phyloP scores from a whole-genome alignment of 2,113 vertebrate genomes.

The Hippocampus zosterae region DNA sequence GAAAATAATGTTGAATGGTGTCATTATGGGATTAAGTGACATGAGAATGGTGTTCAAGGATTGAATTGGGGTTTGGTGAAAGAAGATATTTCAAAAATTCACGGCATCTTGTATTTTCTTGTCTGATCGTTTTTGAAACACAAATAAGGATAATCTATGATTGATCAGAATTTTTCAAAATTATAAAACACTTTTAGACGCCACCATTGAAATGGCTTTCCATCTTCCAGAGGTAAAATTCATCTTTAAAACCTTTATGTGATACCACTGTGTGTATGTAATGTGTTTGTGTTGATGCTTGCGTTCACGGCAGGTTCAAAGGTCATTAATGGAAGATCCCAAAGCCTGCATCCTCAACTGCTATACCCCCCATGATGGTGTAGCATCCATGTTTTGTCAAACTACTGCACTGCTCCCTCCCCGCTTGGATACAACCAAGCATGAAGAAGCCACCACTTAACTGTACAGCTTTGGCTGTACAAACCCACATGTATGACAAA shows the following conservation, averaged over 20 bases:
- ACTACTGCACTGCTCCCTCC: slow-evolving; percentile 10
- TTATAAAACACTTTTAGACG: neutral
- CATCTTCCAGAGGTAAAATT: neutral
- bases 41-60: slow-evolving; percentile 2
- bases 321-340: slow-evolving; percentile 50
- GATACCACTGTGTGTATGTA: slow-evolving; percentile 10
- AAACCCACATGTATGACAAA: slow-evolving; percentile 32
- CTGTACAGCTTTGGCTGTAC: slow-evolving; percentile 10
- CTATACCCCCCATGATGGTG: neutral
- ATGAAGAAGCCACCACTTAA: slow-evolving; percentile 37
- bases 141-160: neutral
- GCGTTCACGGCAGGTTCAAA: slow-evolving; percentile 32
- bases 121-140: neutral
- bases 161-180: neutral
- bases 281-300: slow-evolving; percentile 19
- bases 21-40: slow-evolving; percentile 36
- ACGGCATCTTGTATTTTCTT: neutral
- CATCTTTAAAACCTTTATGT: neutral
- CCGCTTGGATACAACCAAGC: slow-evolving; percentile 21
- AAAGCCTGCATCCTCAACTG: neutral
- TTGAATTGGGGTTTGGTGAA: slow-evolving; percentile 9
- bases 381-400: slow-evolving; percentile 4
- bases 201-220: neutral
- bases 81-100: slow-evolving; percentile 5
- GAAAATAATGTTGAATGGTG: slow-evolving; percentile 18